These are phyloP conservation scores for Anarhynchus alexandrinus DNA, from an alignment of 2,113 vertebrate genomes.

Conservation along the genomic window DNA sequence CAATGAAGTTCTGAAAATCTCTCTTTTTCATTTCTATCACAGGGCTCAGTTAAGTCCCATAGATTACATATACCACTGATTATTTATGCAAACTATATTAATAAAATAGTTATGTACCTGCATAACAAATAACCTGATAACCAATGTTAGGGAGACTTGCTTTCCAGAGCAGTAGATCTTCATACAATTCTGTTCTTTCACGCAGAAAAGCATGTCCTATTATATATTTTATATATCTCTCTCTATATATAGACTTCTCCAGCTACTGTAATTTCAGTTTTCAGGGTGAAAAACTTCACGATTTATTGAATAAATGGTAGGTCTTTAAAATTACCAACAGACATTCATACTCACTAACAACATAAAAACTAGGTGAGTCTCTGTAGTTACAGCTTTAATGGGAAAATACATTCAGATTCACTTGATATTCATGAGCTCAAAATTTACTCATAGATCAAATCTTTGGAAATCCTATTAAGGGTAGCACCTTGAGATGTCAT, in stretches of 20 bases:
- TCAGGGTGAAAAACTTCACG: background rate
- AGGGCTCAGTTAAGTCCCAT: background rate
- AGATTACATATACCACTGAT: background rate
- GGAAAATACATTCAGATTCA: background rate
- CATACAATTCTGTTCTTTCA: background rate
- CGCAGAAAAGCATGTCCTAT: background rate
- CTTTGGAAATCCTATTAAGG: slow-evolving; percentile 61
- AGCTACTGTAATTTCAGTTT: background rate
- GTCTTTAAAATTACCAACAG: background rate
- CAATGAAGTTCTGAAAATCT: background rate
- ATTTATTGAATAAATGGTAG: background rate
- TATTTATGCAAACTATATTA: background rate
- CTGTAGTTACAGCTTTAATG: background rate
- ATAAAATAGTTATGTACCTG: background rate
- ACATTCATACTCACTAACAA: background rate
- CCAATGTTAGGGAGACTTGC: background rate
- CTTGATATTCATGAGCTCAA: slow-evolving; percentile 22
- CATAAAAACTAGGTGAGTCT: background rate
- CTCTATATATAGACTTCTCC: background rate
- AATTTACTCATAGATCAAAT: slow-evolving; percentile 47
- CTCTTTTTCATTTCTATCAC: background rate
- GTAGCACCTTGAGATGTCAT: slow-evolving; percentile 55
- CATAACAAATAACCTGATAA: background rate
- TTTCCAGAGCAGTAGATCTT: background rate
- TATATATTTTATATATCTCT: background rate